These are phyloP conservation scores for Ailurus styani DNA, from an alignment of 2,113 vertebrate species.

Conservation along the genomic window DNA sequence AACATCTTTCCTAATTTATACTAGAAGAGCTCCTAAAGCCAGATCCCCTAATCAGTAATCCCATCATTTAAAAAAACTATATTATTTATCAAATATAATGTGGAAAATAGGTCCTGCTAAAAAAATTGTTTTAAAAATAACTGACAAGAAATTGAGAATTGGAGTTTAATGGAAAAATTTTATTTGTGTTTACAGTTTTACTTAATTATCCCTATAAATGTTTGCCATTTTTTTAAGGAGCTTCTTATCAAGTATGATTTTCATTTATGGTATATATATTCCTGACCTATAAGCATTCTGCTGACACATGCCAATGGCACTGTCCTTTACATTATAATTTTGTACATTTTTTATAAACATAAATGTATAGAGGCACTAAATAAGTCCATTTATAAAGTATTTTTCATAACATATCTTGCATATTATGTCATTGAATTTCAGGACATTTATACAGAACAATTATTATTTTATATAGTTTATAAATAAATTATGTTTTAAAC, in stretches of 20 bases:
- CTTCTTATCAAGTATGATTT: background rate
- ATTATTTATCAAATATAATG: background rate
- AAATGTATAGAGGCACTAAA: background rate
- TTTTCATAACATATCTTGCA: background rate
- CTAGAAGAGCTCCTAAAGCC: background rate
- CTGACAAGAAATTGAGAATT: background rate
- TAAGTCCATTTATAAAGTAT: background rate
- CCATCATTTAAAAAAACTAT: background rate
- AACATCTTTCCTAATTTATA: background rate
- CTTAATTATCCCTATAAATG: background rate
- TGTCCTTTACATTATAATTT: background rate
- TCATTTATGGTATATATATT: slow-evolving; percentile 12
- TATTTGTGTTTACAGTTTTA: slow-evolving; percentile 2
- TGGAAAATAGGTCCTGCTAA: background rate
- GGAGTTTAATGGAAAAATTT: background rate
- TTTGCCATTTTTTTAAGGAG: background rate
- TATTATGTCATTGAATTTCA: background rate
- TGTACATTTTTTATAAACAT: background rate
- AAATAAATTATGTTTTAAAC: background rate
- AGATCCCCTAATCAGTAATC: background rate
- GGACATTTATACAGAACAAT: background rate
- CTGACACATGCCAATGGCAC: background rate
- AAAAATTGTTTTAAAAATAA: slow-evolving; percentile 14
- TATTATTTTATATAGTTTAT: background rate
- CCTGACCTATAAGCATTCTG: slow-evolving; percentile 8